Conservation (phyloP, 1,140 invertebrate genomes). For the Drosophila yakuba region DNA sequence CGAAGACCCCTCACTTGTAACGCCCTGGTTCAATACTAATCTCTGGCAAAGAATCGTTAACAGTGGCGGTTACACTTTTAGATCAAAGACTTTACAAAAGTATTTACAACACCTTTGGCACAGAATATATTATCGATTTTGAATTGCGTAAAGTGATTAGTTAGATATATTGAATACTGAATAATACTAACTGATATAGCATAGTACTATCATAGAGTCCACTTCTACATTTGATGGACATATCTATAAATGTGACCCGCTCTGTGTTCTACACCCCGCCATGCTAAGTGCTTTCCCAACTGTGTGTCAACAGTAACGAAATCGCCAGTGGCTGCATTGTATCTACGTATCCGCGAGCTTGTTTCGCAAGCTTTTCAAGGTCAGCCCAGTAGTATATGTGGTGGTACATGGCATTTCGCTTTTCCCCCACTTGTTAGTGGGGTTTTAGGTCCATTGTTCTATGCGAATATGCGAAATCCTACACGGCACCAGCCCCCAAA, state of each 20-base stretch:
- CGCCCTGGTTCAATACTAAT: constrained; percentile 7
- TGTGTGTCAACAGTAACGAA: constrained; percentile 54
- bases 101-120: no score
- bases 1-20: constrained; percentile 33
- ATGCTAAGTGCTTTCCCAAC: constrained; percentile 45
- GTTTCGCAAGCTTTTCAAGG: constrained; percentile 60
- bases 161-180: no score
- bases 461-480: constrained; percentile 48
- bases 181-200: no score
- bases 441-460: constrained; percentile 46
- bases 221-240: neutral
- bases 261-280: constrained; percentile 21
- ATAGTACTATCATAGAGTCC: no score
- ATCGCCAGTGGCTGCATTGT: constrained; percentile 32
- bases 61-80: neutral
- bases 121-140: no score
- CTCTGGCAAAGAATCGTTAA: neutral
- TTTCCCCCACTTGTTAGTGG: constrained; percentile 39
- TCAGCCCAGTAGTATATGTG: constrained; percentile 15
- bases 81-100: no score
- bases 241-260: neutral
- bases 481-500: constrained; percentile 42
- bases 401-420: constrained; percentile 49
- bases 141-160: no score
- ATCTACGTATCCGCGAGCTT: constrained; percentile 41